phyloP scores from a whole-genome alignment of 2,797 vertebrate species.

The Crocodylus rhombifer region DNA sequence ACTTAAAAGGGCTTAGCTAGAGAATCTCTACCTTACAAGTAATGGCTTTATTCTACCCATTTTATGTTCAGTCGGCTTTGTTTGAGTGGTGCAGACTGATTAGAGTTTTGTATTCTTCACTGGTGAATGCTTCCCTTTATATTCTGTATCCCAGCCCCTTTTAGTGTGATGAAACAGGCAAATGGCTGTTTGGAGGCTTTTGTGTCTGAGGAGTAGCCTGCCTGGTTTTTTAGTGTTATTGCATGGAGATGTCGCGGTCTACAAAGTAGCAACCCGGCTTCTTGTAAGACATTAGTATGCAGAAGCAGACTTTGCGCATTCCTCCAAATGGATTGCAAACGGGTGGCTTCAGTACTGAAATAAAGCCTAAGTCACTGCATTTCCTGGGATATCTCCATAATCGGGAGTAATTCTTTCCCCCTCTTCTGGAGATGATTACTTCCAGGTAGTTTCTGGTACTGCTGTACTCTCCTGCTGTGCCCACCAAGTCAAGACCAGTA shows the following conservation, averaged over 20 bases:
- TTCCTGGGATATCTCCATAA: slow-evolving; percentile 9
- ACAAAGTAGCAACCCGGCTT: neutral
- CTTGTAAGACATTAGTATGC: neutral
- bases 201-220: neutral
- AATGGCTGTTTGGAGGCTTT: slow-evolving; percentile 24
- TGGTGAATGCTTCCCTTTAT: slow-evolving; percentile 62
- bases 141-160: neutral
- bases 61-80: slow-evolving; percentile 51
- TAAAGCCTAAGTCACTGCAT: neutral
- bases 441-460: slow-evolving; percentile 7
- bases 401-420: slow-evolving; percentile 18
- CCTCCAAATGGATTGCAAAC: slow-evolving; percentile 5
- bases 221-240: slow-evolving; percentile 2
- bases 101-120: slow-evolving; percentile 22
- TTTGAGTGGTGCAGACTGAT: slow-evolving; percentile 37
- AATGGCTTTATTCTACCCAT: slow-evolving; percentile 37
- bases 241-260: neutral
- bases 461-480: neutral
- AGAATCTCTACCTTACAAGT: slow-evolving; percentile 29
- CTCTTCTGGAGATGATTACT: neutral
- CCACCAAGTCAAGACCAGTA: neutral
- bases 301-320: neutral
- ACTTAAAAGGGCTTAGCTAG: slow-evolving; percentile 35
- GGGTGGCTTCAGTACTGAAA: slow-evolving; percentile 11
- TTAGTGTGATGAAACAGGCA: slow-evolving; percentile 40